Conservation (phyloP, 2,888 invertebrate genomes). For the Thereva nobilitata region DNA sequence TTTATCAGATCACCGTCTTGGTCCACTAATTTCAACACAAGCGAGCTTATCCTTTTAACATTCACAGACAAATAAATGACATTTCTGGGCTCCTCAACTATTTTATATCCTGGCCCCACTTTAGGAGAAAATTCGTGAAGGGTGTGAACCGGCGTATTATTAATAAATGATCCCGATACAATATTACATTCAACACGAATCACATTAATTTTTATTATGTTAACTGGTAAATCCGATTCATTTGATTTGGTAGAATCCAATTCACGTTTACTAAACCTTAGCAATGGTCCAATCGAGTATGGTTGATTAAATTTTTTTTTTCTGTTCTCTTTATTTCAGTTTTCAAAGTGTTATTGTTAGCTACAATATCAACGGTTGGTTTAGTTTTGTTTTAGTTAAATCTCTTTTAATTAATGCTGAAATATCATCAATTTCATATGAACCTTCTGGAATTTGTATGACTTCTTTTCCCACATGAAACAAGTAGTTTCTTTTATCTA, state of each 20-base stretch:
- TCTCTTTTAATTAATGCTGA: conserved; percentile 16
- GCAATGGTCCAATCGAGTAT: conserved; percentile 36
- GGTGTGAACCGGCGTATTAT: conserved; percentile 47
- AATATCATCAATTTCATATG: conserved; percentile 50
- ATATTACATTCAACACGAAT: conserved; percentile 42
- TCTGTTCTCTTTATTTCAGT: conserved; percentile 27
- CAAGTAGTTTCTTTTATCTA: too few species aligned
- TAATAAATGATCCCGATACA: conserved; percentile 41
- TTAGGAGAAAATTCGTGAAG: conserved; percentile 51
- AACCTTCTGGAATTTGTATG: conserved; percentile 47
- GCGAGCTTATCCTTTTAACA: conserved; percentile 44
- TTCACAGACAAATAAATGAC: conserved; percentile 51
- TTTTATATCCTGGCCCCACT: conserved; percentile 50
- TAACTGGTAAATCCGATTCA: conserved; percentile 48
- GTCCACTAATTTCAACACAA: conserved; percentile 48
- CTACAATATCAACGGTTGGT: too few species aligned
- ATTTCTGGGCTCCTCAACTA: conserved; percentile 50
- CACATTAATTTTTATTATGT: too few species aligned
- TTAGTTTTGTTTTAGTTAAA: conserved; percentile 6
- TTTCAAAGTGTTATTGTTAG: too few species aligned
- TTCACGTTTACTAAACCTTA: conserved; percentile 38
- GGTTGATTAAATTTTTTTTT: conserved; percentile 31
- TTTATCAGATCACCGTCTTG: too few species aligned
- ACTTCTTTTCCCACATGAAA: conserved; percentile 45
- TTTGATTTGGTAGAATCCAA: conserved; percentile 41